Percentiles rank a stretch among this genome's conserved stretches.
These are phyloP conservation scores for Sebastes oblongus DNA, from an alignment of 2,797 vertebrate species.

Conservation along the genomic window DNA sequence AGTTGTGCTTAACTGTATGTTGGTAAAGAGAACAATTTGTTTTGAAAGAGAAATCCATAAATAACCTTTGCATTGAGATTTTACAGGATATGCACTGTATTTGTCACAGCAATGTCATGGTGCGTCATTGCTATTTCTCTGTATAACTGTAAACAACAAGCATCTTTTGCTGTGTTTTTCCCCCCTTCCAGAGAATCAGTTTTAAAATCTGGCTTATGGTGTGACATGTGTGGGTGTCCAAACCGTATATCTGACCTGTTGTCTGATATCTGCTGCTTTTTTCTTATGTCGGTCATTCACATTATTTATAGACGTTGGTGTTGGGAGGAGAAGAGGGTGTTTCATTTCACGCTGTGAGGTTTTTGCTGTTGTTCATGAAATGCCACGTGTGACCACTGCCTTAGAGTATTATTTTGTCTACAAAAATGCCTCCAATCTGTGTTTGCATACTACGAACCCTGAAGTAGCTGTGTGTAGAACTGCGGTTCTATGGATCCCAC, in stretches of 20 bases:
- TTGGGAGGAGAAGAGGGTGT: not conserved
- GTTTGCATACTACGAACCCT: constrained; percentile 77
- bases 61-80: no score
- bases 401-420: not conserved
- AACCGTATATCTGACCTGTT: not conserved
- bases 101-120: not conserved
- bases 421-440: not conserved
- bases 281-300: not conserved
- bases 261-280: not conserved
- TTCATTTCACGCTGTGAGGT: not conserved
- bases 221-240: not conserved
- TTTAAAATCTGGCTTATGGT: not conserved
- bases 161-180: no score
- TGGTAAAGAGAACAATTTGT: not conserved
- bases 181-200: not conserved
- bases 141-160: no score
- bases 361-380: not conserved
- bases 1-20: not conserved
- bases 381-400: not conserved
- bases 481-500: constrained; percentile 93
- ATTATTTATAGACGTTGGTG: not conserved
- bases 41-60: not conserved
- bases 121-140: not conserved
- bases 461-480: constrained; percentile 88
- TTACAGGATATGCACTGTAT: not conserved